A percentile compares a stretch with the other conserved stretches of the same genome.
phyloP scores from a whole-genome alignment of 2,113 vertebrate species.

The Varanus komodoensis region DNA sequence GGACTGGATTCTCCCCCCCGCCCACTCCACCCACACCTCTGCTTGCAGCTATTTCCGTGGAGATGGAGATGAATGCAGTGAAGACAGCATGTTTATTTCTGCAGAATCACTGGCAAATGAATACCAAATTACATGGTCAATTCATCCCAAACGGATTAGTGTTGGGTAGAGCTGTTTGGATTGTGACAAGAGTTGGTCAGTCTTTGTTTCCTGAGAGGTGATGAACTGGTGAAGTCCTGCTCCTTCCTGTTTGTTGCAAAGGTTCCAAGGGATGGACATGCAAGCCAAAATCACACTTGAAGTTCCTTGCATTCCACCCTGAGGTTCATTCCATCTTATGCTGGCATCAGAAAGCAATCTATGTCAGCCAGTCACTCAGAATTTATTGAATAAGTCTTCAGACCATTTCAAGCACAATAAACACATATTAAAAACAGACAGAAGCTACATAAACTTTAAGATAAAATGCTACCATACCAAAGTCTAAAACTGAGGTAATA shows the following conservation, averaged over 20 bases:
- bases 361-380: too few relatives aligned
- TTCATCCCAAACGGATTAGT: constrained; percentile 23
- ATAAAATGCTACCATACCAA: too few relatives aligned
- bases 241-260: not conserved
- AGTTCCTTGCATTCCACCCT: too few relatives aligned
- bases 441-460: too few relatives aligned
- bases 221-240: not conserved
- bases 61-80: constrained; percentile 6
- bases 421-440: too few relatives aligned
- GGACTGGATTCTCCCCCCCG: not conserved
- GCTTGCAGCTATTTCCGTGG: not conserved
- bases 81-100: constrained; percentile 19
- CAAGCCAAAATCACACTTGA: not conserved
- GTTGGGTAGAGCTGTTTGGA: constrained; percentile 6
- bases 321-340: too few relatives aligned
- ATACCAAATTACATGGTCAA: not conserved
- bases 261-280: too few relatives aligned
- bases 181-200: constrained; percentile 14
- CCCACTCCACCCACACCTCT: not conserved
- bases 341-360: not conserved
- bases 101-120: not conserved
- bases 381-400: too few relatives aligned
- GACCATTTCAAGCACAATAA: too few relatives aligned
- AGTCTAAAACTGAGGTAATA: too few relatives aligned
- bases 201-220: not conserved